Conservation (phyloP, 2,888 invertebrate species). For the Drosophila greeni region DNA sequence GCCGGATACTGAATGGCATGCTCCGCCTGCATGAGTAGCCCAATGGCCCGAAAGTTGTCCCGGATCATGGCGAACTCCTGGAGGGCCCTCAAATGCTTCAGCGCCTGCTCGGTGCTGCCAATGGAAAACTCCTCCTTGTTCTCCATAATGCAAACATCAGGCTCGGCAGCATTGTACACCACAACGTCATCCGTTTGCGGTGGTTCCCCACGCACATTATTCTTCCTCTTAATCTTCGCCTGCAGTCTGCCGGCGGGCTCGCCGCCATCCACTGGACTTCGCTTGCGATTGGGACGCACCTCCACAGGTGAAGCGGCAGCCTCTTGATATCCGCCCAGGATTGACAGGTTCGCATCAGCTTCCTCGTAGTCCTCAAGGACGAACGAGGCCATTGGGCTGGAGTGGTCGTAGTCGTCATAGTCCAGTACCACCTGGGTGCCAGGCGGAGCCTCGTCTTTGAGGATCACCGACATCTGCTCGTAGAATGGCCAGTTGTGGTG, state of each 20-base stretch:
- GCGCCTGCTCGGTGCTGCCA: conserved; percentile 22
- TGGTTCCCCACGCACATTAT: too few species aligned
- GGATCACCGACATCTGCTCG: conserved; percentile 13
- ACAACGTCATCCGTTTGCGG: background rate
- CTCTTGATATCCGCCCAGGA: background rate
- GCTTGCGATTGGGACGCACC: conserved; percentile 4
- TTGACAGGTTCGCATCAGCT: background rate
- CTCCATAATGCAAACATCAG: background rate
- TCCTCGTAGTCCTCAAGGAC: background rate
- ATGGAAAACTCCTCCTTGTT: conserved; percentile 19
- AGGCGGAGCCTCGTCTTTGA: conserved; percentile 6
- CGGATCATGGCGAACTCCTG: conserved; percentile 75
- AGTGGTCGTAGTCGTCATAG: conserved; percentile 3
- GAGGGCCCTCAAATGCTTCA: conserved; percentile 60
- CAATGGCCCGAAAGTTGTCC: conserved; percentile 75
- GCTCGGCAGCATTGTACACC: conserved; percentile 15
- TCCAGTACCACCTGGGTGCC: conserved; percentile 6
- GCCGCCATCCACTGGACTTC: background rate
- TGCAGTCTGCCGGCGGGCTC: background rate
- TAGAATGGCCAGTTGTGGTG: conserved; percentile 24
- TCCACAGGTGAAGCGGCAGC: background rate
- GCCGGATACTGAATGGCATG: conserved; percentile 63
- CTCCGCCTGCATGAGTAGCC: conserved; percentile 72
- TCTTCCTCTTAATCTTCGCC: background rate
- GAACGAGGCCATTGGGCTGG: background rate